These are phyloP conservation scores for Lutjanus campechanus DNA, from an alignment of 2,797 vertebrate genomes.

Conservation along the genomic window DNA sequence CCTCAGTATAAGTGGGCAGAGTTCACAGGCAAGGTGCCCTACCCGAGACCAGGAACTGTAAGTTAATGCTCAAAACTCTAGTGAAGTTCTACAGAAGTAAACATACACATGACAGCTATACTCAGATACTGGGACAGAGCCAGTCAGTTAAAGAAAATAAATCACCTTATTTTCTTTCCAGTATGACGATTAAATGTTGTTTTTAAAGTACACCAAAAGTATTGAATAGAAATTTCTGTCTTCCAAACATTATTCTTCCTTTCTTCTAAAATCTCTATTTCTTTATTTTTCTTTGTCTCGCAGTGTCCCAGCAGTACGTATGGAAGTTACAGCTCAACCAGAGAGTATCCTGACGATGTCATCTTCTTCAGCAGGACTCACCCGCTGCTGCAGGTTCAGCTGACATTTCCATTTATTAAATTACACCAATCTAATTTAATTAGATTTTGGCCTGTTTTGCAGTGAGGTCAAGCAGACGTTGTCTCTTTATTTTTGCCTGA, in stretches of 20 bases:
- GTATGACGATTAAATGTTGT: not conserved
- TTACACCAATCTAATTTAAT: conserved; percentile 37
- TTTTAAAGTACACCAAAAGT: not conserved
- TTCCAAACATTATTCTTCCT: not conserved
- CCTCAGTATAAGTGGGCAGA: conserved; percentile 89
- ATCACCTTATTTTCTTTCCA: not conserved
- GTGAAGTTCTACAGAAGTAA: too few relatives aligned
- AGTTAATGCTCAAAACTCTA: conserved; percentile 59
- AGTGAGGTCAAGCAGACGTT: not conserved
- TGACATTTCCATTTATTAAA: conserved; percentile 46
- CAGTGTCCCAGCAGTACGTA: conserved; percentile 90
- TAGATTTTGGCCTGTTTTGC: conserved; percentile 13
- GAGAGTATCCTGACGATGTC: conserved; percentile 89
- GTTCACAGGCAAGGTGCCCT: conserved; percentile 87
- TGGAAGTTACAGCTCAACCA: conserved; percentile 87
- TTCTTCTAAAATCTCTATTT: conserved; percentile 1
- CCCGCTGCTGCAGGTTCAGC: conserved; percentile 82
- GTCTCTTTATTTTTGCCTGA: conserved; percentile 25
- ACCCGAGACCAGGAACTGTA: conserved; percentile 89
- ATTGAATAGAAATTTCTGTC: not conserved
- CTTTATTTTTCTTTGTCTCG: not conserved
- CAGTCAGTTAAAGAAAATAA: not conserved
- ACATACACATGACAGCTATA: too few relatives aligned
- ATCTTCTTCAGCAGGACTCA: conserved; percentile 90
- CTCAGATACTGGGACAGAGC: not conserved